These are phyloP conservation scores for Lathamus discolor DNA, from an alignment of 2,113 vertebrate genomes.

Conservation along the genomic window DNA sequence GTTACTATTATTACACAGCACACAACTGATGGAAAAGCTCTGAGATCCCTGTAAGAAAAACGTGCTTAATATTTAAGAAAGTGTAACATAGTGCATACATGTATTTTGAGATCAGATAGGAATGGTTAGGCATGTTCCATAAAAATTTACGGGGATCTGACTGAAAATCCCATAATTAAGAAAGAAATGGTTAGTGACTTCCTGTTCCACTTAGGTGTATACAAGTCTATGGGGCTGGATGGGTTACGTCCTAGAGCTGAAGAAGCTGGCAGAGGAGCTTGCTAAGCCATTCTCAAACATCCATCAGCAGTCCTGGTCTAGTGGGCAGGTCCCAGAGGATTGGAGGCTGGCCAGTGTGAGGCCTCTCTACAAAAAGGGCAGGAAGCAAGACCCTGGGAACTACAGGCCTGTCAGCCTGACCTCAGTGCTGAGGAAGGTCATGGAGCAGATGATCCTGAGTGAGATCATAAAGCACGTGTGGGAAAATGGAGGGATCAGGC, in stretches of 20 bases:
- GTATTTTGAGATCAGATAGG: not conserved
- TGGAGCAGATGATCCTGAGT: not conserved
- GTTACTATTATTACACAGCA: not conserved
- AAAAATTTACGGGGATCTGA: not conserved
- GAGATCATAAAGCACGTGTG: not conserved
- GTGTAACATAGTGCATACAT: rapidly evolving
- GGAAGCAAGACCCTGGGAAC: not conserved
- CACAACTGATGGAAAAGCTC: not conserved
- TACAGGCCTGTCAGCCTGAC: not conserved
- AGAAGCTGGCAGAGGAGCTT: not conserved
- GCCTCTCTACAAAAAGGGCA: not conserved
- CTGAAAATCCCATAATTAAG: not conserved
- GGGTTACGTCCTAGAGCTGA: not conserved
- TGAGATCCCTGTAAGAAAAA: not conserved
- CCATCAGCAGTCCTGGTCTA: not conserved
- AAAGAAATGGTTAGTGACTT: not conserved
- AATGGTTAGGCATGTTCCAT: not conserved
- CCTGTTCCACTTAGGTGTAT: not conserved
- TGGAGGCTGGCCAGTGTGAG: not conserved
- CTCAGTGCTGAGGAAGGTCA: not conserved
- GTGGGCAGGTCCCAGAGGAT: not conserved
- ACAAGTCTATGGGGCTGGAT: not conserved
- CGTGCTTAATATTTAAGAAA: not conserved
- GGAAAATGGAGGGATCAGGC: not conserved
- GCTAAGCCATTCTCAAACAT: not conserved